These are phyloP conservation scores for Rhopalosiphum padi DNA, from an alignment of 1,140 invertebrate genomes.

Conservation along the genomic window DNA sequence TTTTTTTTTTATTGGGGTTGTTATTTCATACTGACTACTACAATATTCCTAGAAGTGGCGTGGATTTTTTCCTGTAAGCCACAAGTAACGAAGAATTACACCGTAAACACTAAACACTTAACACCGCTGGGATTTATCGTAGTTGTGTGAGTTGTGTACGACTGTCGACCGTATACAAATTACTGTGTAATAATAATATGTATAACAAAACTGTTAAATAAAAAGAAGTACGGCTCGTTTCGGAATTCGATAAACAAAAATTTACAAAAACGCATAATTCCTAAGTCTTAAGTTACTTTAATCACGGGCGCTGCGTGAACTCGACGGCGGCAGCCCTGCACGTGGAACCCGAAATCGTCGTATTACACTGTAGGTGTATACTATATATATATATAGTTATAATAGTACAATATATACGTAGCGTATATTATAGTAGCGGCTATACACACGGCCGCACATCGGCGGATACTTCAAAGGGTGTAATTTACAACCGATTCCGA, in stretches of 20 bases:
- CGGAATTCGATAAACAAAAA: background rate
- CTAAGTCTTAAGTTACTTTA: background rate
- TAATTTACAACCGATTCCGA: conserved; percentile 51
- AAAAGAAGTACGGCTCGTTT: background rate
- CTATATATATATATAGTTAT: background rate
- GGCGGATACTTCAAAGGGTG: conserved; percentile 44
- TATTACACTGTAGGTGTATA: background rate
- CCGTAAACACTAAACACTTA: background rate
- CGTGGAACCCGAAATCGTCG: background rate
- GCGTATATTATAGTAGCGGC: background rate
- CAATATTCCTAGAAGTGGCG: background rate
- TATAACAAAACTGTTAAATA: background rate
- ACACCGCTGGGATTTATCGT: background rate
- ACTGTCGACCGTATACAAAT: background rate
- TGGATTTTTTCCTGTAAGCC: background rate
- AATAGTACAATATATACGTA: background rate
- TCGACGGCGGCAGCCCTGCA: background rate
- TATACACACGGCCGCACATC: background rate
- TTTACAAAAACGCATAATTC: background rate
- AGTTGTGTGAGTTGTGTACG: background rate
- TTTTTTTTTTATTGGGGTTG: conserved; percentile 6
- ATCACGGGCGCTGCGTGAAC: background rate
- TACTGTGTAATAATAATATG: background rate
- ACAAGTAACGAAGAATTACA: background rate
- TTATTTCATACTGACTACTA: background rate